phyloP scores from a whole-genome alignment of 53 echinoderm and acorn worm species.

The Luidia sarsii region DNA sequence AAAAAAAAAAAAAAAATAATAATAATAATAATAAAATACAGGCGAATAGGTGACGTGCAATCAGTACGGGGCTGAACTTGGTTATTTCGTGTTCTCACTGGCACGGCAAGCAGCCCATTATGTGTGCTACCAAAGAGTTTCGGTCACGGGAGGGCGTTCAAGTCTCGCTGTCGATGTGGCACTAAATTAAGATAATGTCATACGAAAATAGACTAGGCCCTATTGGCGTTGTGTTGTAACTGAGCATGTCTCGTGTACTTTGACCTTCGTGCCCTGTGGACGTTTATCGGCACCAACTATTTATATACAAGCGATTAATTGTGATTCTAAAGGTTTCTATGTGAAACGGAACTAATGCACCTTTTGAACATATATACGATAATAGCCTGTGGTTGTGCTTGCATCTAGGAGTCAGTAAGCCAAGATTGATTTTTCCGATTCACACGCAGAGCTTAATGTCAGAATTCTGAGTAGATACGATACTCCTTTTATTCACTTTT shows the following conservation, averaged over 20 bases:
- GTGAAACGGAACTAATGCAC: too few species aligned
- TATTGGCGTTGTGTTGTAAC: background rate
- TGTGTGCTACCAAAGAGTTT: constrained; percentile 13
- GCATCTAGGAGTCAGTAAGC: too few species aligned
- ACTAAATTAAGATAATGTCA: background rate
- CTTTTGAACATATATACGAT: too few species aligned
- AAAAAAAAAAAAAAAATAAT: background rate
- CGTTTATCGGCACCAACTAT: too few species aligned
- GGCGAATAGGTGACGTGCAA: background rate
- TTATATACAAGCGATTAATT: too few species aligned
- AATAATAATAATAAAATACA: background rate
- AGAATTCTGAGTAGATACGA: too few species aligned
- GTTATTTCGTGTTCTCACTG: background rate
- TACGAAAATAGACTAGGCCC: background rate
- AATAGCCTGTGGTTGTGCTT: too few species aligned
- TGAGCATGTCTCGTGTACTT: background rate
- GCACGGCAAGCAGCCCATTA: background rate
- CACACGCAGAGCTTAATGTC: too few species aligned
- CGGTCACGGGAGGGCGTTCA: background rate
- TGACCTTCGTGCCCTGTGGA: background rate
- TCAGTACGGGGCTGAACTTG: background rate
- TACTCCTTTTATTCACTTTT: too few species aligned
- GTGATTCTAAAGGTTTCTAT: too few species aligned
- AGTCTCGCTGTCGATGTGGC: background rate
- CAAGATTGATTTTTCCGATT: too few species aligned